Percentiles rank a stretch among this genome's conserved stretches.
phyloP scores from a whole-genome alignment of 2,797 vertebrate species.

The Cuniculus paca region DNA sequence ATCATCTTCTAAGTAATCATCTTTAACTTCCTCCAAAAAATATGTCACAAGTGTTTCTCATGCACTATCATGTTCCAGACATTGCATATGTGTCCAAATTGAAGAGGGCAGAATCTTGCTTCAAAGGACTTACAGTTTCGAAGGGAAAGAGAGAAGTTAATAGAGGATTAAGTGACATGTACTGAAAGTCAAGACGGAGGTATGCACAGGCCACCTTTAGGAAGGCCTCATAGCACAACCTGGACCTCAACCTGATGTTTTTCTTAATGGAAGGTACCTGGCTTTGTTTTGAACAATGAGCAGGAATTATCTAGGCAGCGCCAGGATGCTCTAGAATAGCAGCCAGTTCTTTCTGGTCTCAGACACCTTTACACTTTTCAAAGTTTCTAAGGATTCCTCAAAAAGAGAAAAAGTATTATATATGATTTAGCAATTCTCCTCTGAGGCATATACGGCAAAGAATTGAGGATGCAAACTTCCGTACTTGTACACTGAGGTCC shows the following conservation, averaged over 20 bases:
- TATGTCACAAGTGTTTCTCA: not conserved
- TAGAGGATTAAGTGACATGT: not conserved
- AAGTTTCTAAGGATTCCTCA: slow-evolving; percentile 19
- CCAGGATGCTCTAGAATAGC: not conserved
- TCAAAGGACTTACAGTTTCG: not conserved
- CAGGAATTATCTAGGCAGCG: not conserved
- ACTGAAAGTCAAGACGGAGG: not conserved
- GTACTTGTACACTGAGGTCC: not conserved
- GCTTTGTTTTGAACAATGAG: slow-evolving; percentile 3
- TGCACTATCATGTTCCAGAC: not conserved
- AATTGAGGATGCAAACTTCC: not conserved
- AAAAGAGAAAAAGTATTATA: not conserved
- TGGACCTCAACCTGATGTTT: not conserved
- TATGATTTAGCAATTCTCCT: not conserved
- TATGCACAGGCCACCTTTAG: not conserved
- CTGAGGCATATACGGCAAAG: not conserved
- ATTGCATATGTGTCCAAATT: not conserved
- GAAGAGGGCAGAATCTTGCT: not conserved
- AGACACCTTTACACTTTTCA: not conserved
- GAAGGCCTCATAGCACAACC: not conserved
- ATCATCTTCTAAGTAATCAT: slow-evolving; percentile 20
- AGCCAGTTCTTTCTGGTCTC: not conserved
- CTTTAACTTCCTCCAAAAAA: slow-evolving; percentile 59
- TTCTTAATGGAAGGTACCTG: not conserved
- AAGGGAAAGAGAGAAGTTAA: not conserved